Percentiles rank a stretch among this genome's conserved stretches.
These are phyloP conservation scores for Pardalotus punctatus DNA, from an alignment of 2,113 vertebrate genomes.

Conservation along the genomic window DNA sequence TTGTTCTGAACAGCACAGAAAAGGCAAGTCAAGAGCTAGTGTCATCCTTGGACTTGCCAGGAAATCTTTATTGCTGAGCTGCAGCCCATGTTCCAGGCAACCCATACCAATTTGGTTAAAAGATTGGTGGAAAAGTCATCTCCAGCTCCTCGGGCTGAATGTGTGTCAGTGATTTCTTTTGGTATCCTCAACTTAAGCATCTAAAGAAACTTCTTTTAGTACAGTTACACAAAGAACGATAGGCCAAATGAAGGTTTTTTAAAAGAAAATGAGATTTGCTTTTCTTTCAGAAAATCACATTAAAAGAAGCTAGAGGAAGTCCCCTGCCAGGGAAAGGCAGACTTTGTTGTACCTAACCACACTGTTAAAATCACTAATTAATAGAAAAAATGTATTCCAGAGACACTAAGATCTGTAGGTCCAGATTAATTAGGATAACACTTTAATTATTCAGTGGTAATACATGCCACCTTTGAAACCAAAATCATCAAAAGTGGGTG, in stretches of 20 bases:
- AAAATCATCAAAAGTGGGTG: not conserved
- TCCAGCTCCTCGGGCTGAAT: accelerated
- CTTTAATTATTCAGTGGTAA: not conserved
- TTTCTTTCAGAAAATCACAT: not conserved
- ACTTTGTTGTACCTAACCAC: not conserved
- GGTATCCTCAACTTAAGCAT: not conserved
- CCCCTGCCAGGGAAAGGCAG: not conserved
- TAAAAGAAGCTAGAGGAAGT: not conserved
- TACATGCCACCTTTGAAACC: not conserved
- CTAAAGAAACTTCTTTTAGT: not conserved
- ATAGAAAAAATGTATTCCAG: not conserved
- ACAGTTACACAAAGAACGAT: not conserved
- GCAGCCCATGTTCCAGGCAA: not conserved
- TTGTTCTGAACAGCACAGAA: not conserved
- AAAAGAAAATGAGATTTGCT: not conserved
- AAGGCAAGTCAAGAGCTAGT: not conserved
- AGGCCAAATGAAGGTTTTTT: not conserved
- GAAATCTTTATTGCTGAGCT: not conserved
- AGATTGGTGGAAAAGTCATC: not conserved
- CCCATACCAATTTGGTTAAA: not conserved
- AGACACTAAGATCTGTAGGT: not conserved
- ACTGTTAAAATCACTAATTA: not conserved
- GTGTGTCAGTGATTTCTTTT: not conserved
- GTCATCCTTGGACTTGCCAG: not conserved
- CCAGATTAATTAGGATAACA: not conserved